phyloP scores from a whole-genome alignment of 1,140 invertebrate genomes.

The Drosophila rufa region DNA sequence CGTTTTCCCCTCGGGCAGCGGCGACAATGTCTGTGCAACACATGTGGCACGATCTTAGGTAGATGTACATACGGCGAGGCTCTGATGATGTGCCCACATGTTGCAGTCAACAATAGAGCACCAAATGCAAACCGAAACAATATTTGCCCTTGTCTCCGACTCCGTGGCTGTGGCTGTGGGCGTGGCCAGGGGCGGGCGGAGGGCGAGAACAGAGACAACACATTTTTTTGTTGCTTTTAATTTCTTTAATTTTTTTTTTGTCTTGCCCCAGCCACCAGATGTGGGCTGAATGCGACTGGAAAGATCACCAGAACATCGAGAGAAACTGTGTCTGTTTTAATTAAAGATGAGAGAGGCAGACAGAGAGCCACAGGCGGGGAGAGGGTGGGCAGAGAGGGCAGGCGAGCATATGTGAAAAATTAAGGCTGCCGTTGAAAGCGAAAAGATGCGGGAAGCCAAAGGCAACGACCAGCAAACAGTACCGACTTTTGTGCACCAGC shows the following conservation, averaged over 20 bases:
- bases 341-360: slow-evolving; percentile 49
- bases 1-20: slow-evolving; percentile 27
- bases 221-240: slow-evolving; percentile 66
- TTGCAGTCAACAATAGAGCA: slow-evolving; percentile 73
- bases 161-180: slow-evolving; percentile 14
- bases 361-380: slow-evolving; percentile 7
- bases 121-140: slow-evolving; percentile 73
- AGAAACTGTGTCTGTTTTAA: slow-evolving; percentile 78
- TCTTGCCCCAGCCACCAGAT: slow-evolving; percentile 58
- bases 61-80: slow-evolving; percentile 14
- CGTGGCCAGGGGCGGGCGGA: slow-evolving; percentile 35
- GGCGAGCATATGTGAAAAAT: slow-evolving; percentile 78
- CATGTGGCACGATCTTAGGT: slow-evolving; percentile 73
- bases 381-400: slow-evolving; percentile 8
- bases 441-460: slow-evolving; percentile 75
- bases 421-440: slow-evolving; percentile 73
- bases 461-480: slow-evolving; percentile 57
- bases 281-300: slow-evolving; percentile 66
- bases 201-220: slow-evolving; percentile 42
- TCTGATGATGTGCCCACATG: slow-evolving; percentile 71
- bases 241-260: slow-evolving; percentile 78
- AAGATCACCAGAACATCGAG: slow-evolving; percentile 55
- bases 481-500: slow-evolving; percentile 43
- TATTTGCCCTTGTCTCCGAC: slow-evolving; percentile 80
- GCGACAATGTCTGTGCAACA: slow-evolving; percentile 65